These are phyloP conservation scores for Pogonocichla stellata DNA, from an alignment of 2,113 vertebrate genomes.

Conservation along the genomic window DNA sequence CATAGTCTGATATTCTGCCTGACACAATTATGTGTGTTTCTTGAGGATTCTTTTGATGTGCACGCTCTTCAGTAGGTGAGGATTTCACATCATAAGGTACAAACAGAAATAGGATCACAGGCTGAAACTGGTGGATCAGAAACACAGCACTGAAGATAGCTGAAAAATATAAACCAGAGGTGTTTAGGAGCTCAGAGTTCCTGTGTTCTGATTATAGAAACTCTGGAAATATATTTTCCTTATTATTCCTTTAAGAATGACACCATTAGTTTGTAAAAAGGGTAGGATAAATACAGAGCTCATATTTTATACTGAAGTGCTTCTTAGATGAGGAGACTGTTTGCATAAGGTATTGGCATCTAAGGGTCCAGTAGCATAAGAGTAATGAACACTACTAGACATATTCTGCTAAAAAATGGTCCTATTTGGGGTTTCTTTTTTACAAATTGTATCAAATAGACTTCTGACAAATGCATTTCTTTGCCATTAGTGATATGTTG, in stretches of 20 bases:
- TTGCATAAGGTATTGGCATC: neutral
- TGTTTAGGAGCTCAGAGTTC: neutral
- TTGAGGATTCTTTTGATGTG: neutral
- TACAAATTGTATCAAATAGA: neutral
- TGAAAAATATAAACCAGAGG: neutral
- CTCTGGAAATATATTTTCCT: neutral
- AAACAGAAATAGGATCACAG: neutral
- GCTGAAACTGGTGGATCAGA: neutral
- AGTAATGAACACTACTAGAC: neutral
- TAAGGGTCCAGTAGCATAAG: accelerated
- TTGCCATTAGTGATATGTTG: neutral
- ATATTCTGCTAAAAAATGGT: neutral
- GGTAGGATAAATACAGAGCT: neutral
- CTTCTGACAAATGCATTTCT: neutral
- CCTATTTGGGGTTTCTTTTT: neutral
- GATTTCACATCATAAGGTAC: neutral
- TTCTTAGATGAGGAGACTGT: neutral
- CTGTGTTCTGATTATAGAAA: neutral
- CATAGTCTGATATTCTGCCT: neutral
- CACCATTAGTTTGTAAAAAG: neutral
- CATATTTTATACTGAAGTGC: neutral
- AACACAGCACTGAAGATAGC: neutral
- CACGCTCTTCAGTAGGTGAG: neutral
- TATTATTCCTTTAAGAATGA: neutral
- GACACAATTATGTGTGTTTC: neutral